Percentiles rank a stretch among this genome's conserved stretches.
These are phyloP conservation scores for Parauchenoglanis punctatus DNA, from an alignment of 2,797 vertebrate genomes.

Conservation along the genomic window DNA sequence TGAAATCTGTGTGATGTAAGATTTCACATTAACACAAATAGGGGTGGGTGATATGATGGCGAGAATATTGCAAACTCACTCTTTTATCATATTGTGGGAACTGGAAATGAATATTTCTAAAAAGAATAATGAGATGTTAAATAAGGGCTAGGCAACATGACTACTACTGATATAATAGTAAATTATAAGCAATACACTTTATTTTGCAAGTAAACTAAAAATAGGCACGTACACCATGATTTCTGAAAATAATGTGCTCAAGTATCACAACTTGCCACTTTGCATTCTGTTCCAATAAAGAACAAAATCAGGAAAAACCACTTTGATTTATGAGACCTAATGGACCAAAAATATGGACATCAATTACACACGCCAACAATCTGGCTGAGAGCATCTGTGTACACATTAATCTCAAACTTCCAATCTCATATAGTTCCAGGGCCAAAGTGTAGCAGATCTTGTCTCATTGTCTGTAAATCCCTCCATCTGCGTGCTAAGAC, in stretches of 20 bases:
- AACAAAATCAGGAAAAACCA: not conserved
- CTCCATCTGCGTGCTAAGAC: conserved; percentile 29
- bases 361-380: conserved; percentile 22
- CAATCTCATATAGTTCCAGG: conserved; percentile 5
- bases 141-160: not conserved
- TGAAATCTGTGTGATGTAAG: not conserved
- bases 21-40: not conserved
- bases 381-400: not conserved
- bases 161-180: not conserved
- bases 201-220: no score
- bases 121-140: not conserved
- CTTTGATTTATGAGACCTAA: conserved; percentile 15
- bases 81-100: not conserved
- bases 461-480: conserved; percentile 1
- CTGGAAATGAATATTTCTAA: not conserved
- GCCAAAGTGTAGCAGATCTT: conserved; percentile 10
- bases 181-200: no score
- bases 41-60: not conserved
- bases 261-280: conserved; percentile 1
- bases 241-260: not conserved
- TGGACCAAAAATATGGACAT: not conserved
- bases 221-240: not conserved
- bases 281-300: not conserved
- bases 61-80: not conserved
- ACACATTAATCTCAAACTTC: conserved; percentile 23